phyloP scores from a whole-genome alignment of 2,888 invertebrate species.

The Aquatica leii region DNA sequence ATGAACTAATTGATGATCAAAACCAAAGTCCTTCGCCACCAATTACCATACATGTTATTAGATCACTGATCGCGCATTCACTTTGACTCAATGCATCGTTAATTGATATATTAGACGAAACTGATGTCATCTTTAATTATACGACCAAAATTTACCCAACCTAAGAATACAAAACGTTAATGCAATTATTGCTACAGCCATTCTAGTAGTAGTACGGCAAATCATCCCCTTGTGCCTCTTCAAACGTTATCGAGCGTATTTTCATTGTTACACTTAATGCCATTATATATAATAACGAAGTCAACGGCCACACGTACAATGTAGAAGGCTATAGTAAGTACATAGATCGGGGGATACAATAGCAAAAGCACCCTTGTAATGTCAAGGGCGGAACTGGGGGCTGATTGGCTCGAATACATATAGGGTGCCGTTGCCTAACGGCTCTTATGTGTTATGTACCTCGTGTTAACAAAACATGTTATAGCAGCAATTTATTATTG shows the following conservation, averaged over 20 bases:
- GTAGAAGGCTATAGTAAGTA: constrained; percentile 21
- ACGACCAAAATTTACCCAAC: not conserved
- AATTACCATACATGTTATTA: constrained; percentile 18
- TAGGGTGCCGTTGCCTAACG: constrained; percentile 55
- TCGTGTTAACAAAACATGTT: constrained; percentile 49
- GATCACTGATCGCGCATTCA: constrained; percentile 21
- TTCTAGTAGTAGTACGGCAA: not conserved
- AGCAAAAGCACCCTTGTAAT: constrained; percentile 47
- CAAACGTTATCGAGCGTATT: constrained; percentile 6
- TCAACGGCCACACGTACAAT: constrained; percentile 35
- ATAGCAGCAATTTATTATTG: constrained; percentile 42
- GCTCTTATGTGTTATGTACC: constrained; percentile 44
- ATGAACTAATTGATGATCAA: constrained; percentile 31
- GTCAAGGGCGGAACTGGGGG: constrained; percentile 56
- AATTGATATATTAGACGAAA: not conserved
- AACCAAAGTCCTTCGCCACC: constrained; percentile 18
- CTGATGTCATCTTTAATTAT: not conserved
- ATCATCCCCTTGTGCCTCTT: constrained; percentile 5
- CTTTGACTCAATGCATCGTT: constrained; percentile 15
- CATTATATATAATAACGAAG: constrained; percentile 31
- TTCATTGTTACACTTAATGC: constrained; percentile 28
- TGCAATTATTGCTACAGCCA: no score
- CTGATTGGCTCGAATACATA: constrained; percentile 54
- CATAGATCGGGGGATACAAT: constrained; percentile 38
- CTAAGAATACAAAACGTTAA: not conserved